Conservation (phyloP, 1,140 invertebrate genomes). For the Megalonaias nervosa region DNA sequence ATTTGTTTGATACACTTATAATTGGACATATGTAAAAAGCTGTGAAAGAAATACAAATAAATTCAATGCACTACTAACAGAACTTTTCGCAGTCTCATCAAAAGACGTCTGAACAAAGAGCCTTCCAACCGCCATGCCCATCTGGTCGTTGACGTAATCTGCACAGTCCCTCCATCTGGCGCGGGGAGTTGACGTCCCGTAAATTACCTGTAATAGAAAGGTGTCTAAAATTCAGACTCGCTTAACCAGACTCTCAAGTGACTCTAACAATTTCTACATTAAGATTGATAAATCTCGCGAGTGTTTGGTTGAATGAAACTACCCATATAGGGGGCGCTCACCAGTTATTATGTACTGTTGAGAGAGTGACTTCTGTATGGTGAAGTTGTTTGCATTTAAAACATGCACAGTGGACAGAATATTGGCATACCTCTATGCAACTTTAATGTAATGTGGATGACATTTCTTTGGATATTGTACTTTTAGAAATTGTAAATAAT, state of each 20-base stretch:
- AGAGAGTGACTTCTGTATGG: neutral
- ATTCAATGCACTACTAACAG: neutral
- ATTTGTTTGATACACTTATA: neutral
- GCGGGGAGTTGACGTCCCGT: neutral
- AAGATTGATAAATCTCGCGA: neutral
- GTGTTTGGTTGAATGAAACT: neutral
- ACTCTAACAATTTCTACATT: neutral
- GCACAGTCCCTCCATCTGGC: conserved; percentile 16
- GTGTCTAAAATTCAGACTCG: neutral
- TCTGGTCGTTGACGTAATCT: neutral
- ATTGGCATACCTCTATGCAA: too few species aligned
- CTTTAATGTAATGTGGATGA: too few species aligned
- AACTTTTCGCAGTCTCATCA: conserved; percentile 18
- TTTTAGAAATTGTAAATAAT: too few species aligned
- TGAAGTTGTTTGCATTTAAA: too few species aligned
- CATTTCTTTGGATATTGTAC: too few species aligned
- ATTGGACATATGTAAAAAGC: neutral
- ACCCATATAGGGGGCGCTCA: too few species aligned
- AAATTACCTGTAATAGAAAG: conserved; percentile 6
- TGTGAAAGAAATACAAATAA: neutral
- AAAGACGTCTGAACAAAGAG: conserved; percentile 24
- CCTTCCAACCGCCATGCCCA: conserved; percentile 25
- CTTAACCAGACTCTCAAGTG: neutral
- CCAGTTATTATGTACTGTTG: neutral
- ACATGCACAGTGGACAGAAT: too few species aligned